Base-by-base conservation (phyloP, 2,797 vertebrate species). In the Rhynchotus rufescens region DNA sequence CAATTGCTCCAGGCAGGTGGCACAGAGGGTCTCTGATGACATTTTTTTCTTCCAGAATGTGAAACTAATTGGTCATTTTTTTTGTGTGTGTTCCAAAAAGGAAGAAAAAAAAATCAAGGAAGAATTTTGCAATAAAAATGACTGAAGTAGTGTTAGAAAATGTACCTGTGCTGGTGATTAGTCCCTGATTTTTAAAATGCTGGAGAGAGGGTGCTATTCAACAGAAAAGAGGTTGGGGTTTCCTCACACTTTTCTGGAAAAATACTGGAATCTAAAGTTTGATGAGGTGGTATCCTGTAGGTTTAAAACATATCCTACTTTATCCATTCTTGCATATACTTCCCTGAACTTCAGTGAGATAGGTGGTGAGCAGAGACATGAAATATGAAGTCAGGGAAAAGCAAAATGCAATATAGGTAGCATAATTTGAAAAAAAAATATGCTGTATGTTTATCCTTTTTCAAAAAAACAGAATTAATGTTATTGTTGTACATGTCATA, bases 11-110 rank as follows among this genome's bases (percentile, higher is more conserved):
- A 84, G 89, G 87, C 77, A 1, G 61, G 54, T 86, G 54, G 40
- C 87, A 78, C 7, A 67, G 45, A 87, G 51, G 73, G 91, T 93
- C 64, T 89, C 49, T 62, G 26, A 22, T 83, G 56, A 38, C 19
- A 1, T 34, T n/a, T 62, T 77, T 74, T 67, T 45, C 3, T 47
- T 84, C 8, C 32, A 83, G 47, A 81, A 91, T 81, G 54, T 78
- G 19, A 84, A 90, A 86, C 2, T 94, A 95, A 95, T 94, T 95
- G 78, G 72, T 76, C 60, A 59, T 75, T 89, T 90, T 30, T 30
- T 62, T 56, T 15, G 36, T 42, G 23, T 52, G 23, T 79, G 67
- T 49, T 88, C 6, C 32, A 80, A 74, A 42, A 47, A 36, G 10
- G 45, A 76, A 87, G 69, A 14, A 28, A 28, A 13, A 86, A 87